Conservation (phyloP, 2,113 vertebrate genomes). For the Ammospiza nelsoni region DNA sequence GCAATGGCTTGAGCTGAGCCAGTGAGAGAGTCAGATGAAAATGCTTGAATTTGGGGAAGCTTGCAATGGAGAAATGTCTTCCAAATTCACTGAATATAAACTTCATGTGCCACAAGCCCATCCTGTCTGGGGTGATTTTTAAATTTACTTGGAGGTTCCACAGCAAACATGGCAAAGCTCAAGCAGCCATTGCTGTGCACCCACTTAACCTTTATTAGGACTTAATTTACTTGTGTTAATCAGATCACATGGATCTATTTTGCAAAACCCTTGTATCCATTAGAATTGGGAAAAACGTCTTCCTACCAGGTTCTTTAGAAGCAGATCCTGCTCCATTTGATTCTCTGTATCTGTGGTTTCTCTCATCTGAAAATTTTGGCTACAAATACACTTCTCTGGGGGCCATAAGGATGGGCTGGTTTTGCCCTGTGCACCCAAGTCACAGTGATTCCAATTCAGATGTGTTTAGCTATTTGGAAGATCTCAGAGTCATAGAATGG, state of each 20-base stretch:
- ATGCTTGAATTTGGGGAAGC: background rate
- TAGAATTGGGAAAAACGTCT: background rate
- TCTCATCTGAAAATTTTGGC: background rate
- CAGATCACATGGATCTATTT: background rate
- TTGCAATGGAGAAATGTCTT: background rate
- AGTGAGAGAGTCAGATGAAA: background rate
- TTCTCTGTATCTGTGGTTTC: rapidly evolving
- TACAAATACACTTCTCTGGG: rapidly evolving
- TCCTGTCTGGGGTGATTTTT: background rate
- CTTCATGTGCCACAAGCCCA: rapidly evolving
- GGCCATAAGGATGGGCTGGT: background rate
- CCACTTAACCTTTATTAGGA: background rate
- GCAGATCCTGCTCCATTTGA: background rate
- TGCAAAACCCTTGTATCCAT: background rate
- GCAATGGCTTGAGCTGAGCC: background rate
- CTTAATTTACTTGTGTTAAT: background rate
- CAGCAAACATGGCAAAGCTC: background rate
- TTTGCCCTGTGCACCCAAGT: background rate
- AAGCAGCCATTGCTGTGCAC: background rate
- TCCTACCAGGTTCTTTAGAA: background rate
- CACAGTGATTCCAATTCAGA: background rate
- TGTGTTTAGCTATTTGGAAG: background rate
- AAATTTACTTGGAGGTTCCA: background rate
- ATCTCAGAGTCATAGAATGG: background rate
- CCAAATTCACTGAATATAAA: background rate